These are phyloP conservation scores for Tinamus guttatus DNA, from an alignment of 2,113 vertebrate species.

Conservation along the genomic window DNA sequence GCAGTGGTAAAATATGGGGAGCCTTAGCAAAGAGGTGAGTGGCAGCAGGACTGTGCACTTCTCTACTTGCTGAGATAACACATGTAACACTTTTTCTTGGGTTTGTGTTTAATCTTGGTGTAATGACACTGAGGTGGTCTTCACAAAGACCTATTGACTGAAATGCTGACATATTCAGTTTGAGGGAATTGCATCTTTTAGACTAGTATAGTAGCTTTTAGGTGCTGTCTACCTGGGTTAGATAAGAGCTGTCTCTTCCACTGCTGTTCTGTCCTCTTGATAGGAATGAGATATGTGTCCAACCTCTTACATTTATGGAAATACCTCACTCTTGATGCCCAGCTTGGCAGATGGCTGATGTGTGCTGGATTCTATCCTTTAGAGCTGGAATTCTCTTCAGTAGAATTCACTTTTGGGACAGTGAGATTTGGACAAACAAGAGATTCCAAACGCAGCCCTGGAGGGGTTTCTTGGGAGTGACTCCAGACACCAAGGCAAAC, in stretches of 20 bases:
- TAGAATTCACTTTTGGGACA: background rate
- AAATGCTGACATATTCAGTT: accelerated
- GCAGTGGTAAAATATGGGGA: background rate
- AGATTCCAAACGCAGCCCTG: background rate
- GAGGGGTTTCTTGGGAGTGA: accelerated
- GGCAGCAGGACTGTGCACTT: background rate
- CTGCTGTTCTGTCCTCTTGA: accelerated
- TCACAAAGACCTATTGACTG: background rate
- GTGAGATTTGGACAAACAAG: accelerated
- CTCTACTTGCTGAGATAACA: background rate
- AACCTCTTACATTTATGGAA: background rate
- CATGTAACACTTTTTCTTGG: background rate
- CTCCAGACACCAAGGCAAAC: background rate
- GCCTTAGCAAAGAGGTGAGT: accelerated
- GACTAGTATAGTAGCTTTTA: background rate
- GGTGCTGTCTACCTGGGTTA: background rate
- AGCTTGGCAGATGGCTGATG: background rate
- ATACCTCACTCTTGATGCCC: accelerated
- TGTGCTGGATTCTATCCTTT: background rate
- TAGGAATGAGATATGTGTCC: background rate
- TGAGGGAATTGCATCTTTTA: background rate
- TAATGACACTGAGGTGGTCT: background rate
- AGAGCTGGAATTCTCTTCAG: background rate
- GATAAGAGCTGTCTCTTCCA: background rate
- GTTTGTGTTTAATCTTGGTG: background rate